A percentile compares a stretch with the other conserved stretches of the same genome.
phyloP scores from a whole-genome alignment of 2,888 invertebrate genomes.

The Phalera bucephala region DNA sequence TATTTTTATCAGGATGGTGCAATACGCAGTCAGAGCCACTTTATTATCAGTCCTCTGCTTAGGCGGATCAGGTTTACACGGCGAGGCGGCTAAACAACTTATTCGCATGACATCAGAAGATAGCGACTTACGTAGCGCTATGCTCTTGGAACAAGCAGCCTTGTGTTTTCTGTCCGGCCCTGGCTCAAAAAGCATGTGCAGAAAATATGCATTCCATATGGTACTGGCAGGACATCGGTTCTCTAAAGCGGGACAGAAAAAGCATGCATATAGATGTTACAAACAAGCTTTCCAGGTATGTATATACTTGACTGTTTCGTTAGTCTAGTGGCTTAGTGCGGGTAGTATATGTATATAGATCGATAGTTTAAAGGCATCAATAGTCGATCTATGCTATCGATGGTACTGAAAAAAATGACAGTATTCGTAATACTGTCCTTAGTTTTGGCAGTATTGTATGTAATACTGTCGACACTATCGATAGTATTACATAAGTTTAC shows the following conservation, averaged over 20 bases:
- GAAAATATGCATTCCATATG: constrained; percentile 98
- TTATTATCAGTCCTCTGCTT: constrained; percentile 94
- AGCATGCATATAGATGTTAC: constrained; percentile 96
- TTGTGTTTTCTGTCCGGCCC: constrained; percentile 90
- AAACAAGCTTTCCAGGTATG: constrained; percentile 93
- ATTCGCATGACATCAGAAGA: constrained; percentile 98
- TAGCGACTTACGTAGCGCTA: constrained; percentile 96
- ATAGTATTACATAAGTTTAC: too few species aligned
- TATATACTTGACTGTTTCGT: too few species aligned
- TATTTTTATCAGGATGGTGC: constrained; percentile 86
- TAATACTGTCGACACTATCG: too few species aligned
- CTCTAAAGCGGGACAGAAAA: constrained; percentile 95
- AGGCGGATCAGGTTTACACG: constrained; percentile 88
- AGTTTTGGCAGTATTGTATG: too few species aligned
- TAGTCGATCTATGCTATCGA: too few species aligned
- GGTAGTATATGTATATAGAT: too few species aligned
- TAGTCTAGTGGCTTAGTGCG: too few species aligned
- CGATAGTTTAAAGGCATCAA: too few species aligned
- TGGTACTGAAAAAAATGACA: too few species aligned
- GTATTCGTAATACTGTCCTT: too few species aligned
- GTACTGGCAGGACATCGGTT: constrained; percentile 98
- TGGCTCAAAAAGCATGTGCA: constrained; percentile 87
- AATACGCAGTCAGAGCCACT: constrained; percentile 96
- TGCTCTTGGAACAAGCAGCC: constrained; percentile 97
- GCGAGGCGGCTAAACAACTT: constrained; percentile 97